These are phyloP conservation scores for Smithornis capensis DNA, from an alignment of 2,113 vertebrate genomes.

Conservation along the genomic window DNA sequence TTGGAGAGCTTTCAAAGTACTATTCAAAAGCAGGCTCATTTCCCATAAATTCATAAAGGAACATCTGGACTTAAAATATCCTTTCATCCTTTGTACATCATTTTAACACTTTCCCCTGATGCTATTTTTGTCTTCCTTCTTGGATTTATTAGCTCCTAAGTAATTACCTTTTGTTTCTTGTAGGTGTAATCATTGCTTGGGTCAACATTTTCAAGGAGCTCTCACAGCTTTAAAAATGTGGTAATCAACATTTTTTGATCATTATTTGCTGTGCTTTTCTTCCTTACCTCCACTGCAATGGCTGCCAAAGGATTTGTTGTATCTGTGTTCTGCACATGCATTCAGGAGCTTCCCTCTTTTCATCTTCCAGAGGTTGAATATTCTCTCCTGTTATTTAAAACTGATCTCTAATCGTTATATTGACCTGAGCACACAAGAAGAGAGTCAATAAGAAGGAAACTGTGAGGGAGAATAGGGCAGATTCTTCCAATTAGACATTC, in stretches of 20 bases:
- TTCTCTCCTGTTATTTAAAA: constrained; percentile 27
- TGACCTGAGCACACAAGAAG: background rate
- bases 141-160: constrained; percentile 35
- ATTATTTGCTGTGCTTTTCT: background rate
- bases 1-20: constrained; percentile 42
- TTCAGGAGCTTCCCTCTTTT: background rate
- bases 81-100: constrained; percentile 45
- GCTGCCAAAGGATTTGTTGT: background rate
- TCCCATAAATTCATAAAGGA: constrained; percentile 34
- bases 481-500: background rate
- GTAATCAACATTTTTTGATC: constrained; percentile 30
- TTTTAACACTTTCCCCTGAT: constrained; percentile 42
- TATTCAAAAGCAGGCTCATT: constrained; percentile 36
- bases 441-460: background rate
- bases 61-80: constrained; percentile 56
- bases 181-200: constrained; percentile 33
- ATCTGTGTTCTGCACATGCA: background rate
- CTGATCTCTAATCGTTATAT: background rate
- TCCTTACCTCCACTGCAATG: background rate
- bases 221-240: constrained; percentile 5
- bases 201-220: constrained; percentile 44
- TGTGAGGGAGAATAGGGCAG: background rate
- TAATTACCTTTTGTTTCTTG: constrained; percentile 44
- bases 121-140: constrained; percentile 27
- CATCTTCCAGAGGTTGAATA: background rate